Evolutionary conservation across 2,888 invertebrate genomes (phyloP), one percentile per base, ranked within the genome.

Genomic region (Epinotia nisella): DNA sequence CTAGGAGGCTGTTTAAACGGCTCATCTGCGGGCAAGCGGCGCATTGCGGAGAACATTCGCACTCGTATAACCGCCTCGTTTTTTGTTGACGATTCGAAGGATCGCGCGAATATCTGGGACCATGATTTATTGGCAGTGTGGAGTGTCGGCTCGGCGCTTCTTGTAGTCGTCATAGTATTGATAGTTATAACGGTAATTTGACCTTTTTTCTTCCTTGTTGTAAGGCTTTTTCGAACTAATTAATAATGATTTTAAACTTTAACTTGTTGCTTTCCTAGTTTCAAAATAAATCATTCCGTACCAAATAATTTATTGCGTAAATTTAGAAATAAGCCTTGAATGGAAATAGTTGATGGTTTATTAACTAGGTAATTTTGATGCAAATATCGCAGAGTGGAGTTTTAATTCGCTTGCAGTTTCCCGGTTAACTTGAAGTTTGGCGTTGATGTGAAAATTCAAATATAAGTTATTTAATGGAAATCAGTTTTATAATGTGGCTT

Each of bases 1-100:
- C n/a, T 82, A 96, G 96, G 96, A 81, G 96, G 96, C 78, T 96
- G 96, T 85, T 94, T 95, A 77, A 96, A 96, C 85, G 95, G 95
- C 2, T 96, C 96, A 21, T 96, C 96, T 51, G 96, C 96, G 49
- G 96, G 96, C 9, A 96, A 96, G 82, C 93, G 96, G 58, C 94
- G 96, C 76, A 96, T 96, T 76, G 95, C 96, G 19, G 95, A 95
- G 66, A 92, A 89, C 77, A 83, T 91, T 65, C 82, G 89, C 15
- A 83, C 89, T 5, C 90, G 85, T 67, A 84, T 92, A 72, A 88
- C 91, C 0, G 87, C 89, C 0, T 88, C 93, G 3, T 89, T 86
- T 81, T 89, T 87, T 78, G 87, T 92, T 58, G 88, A 89, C 73
- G 87, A 88, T 24, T 79, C 87, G 1, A 87, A 86, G 17, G 85